Base-by-base conservation (phyloP, 2,888 invertebrate species). In the Eucera pruinosa region DNA sequence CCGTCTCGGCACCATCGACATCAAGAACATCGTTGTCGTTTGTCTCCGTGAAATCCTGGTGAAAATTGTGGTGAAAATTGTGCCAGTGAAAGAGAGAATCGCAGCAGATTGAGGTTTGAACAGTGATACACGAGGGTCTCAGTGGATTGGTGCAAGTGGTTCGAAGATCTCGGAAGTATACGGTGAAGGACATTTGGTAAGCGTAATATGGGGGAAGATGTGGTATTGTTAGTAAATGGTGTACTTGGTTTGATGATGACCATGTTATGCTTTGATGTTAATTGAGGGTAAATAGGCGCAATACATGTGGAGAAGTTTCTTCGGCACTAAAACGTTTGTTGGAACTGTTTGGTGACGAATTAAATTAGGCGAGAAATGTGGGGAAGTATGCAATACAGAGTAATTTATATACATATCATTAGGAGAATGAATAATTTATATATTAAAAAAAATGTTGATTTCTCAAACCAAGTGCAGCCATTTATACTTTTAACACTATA, bases 1-100 rank as follows among this genome's bases (percentile, higher is more conserved):
- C 80, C 85, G 83, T 87, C 84, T 86, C 88, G 83, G 80, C 80
- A 80, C 82, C 81, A 86, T 81, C 86, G 81, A 84, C 79, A 75
- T 57, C 77, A 23, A 30, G 18, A 65, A 41, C 41, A 20, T 64
- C 61, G 33, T 64, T 18, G 64, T 61, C 50, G 54, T 54, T 33
- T n/a, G 64, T 71, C 18, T 45, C n/a, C 33, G 30, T 30, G 23
- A n/a, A 58, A 50, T 18, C 0, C 36, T n/a, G 48, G 25, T 33
- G 18, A 25, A 48, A 52, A 50, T 67, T 15, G 33, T 33, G n/a
- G 69, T 33, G 18, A 25, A 47, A 52, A 50, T 61, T 9, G 33
- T 41, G 69, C 41, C 13, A 11, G 15, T 60, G 30, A 54, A 30
- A 25, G 2, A 23, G 1, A 39, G 33, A 47, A 23, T 47, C 30